Base-by-base conservation (phyloP, 92 coral and sea anemone species). In the Palythoa grandiflora region DNA sequence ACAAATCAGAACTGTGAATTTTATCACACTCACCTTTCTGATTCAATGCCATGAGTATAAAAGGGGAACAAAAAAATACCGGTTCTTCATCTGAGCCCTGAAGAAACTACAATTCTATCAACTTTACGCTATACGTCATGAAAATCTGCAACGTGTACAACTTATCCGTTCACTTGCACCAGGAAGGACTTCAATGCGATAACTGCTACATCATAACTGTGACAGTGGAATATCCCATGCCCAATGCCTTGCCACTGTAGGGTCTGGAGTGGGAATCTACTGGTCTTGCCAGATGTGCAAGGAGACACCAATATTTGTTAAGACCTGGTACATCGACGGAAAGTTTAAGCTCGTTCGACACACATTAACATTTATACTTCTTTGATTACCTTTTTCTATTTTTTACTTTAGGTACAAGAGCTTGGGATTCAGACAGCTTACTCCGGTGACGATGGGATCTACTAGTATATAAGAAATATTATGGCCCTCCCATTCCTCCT, bases 241-340 rank as follows among this genome's bases (percentile, higher is more conserved):
- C 28, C 28, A 28, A 28, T 28, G 28, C 28, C 28, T 0, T 28
- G 77, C 77, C 35, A 8, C 77, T 71, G 77, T 71, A 10, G 5
- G 3, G 77, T 71, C 77, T 71, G 77, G 77, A 71, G 77, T 6
- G 21, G 1, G 77, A 71, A 71, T 71, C 77, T 6, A 71, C 77
- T 71, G 77, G 77, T 36, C 77, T 71, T 71, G 77, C 77, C 77
- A 36, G 77, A 40, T 71, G 77, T 71, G 77, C 77, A 71, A 71
- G 77, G 77, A 71, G 77, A 71, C 77, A 71, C 77, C 77, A 40
- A 71, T 55, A 55, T 55, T 55, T 17, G 89, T 89, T 11, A 87
- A 84, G 37, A 51, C 84, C 48, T 93, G 95, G 93, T 93, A 90
- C 84, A 38, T 87, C 15, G 95, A 90, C 68, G 91, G 93, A 47